A percentile compares a stretch with the other conserved stretches of the same genome.
phyloP scores from a whole-genome alignment of 2,797 vertebrate species.

The Anas capensis region DNA sequence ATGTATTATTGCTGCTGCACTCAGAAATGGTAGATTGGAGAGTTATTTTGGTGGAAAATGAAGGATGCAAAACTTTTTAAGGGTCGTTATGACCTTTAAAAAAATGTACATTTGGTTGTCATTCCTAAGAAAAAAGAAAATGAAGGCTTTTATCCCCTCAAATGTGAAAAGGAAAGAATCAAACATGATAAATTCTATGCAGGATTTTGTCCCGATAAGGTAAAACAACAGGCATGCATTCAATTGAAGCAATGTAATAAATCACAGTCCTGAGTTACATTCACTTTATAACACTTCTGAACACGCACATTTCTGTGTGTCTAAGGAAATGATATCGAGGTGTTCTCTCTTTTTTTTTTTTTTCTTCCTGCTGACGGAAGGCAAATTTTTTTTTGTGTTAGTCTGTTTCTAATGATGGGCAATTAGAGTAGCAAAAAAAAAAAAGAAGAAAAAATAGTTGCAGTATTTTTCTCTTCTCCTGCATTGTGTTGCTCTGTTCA shows the following conservation, averaged over 20 bases:
- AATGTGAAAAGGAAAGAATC: not conserved
- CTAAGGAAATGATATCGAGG: not conserved
- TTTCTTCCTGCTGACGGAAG: not conserved
- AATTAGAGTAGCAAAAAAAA: not conserved
- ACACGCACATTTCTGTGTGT: not conserved
- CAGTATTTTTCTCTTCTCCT: not conserved
- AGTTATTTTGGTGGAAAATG: not conserved
- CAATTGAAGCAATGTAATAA: not conserved
- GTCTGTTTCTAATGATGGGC: fast-evolving
- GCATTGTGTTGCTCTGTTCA: not conserved
- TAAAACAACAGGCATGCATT: not conserved
- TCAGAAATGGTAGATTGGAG: not conserved
- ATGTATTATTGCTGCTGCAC: not conserved
- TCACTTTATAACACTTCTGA: not conserved
- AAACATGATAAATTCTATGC: not conserved
- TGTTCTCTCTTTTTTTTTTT: not conserved
- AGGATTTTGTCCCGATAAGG: not conserved
- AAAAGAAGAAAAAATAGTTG: not conserved
- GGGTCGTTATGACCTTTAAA: not conserved
- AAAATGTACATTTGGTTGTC: not conserved
- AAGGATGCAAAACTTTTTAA: fast-evolving
- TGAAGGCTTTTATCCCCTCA: not conserved
- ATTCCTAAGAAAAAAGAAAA: not conserved
- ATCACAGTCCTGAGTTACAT: not conserved
- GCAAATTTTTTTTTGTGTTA: not conserved